Evolutionary conservation across 2,797 vertebrate species (phyloP).

Genomic region (Megaceryle alcyon): DNA sequence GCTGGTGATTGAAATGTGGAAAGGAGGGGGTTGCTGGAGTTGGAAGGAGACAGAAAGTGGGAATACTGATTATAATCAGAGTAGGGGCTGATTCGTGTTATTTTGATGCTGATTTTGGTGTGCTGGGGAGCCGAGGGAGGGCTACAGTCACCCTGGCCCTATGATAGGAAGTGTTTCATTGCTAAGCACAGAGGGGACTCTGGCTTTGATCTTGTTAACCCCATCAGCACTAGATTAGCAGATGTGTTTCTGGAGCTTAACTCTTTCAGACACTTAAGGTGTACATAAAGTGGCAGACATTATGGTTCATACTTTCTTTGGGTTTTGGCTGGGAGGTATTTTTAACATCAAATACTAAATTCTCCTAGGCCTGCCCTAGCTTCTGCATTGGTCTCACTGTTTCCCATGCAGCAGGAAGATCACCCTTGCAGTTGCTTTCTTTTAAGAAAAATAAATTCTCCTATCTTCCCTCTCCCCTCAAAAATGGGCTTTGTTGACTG

Average conservation of each 20-base stretch:
- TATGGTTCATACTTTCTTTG: background rate
- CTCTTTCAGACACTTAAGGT: background rate
- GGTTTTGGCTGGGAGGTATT: too few relatives aligned
- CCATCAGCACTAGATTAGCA: background rate
- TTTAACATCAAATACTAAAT: background rate
- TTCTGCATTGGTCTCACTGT: background rate
- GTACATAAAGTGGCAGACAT: background rate
- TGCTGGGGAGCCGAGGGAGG: background rate
- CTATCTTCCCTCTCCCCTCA: background rate
- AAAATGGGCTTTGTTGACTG: background rate
- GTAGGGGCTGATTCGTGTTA: background rate
- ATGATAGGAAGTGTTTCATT: background rate
- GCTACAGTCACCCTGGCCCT: background rate
- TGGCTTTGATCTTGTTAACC: constrained; percentile 52
- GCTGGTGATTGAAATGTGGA: background rate
- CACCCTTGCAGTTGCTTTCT: background rate
- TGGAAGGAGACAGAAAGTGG: background rate
- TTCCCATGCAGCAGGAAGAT: background rate
- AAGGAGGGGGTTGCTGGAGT: background rate
- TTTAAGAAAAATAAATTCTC: background rate
- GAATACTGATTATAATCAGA: background rate
- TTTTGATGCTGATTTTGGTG: constrained; percentile 42
- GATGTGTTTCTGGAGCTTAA: background rate
- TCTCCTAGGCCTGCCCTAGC: background rate
- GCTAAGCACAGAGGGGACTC: background rate